These are phyloP conservation scores for Gastrophryne carolinensis DNA, from an alignment of 2,797 vertebrate species.

Conservation along the genomic window DNA sequence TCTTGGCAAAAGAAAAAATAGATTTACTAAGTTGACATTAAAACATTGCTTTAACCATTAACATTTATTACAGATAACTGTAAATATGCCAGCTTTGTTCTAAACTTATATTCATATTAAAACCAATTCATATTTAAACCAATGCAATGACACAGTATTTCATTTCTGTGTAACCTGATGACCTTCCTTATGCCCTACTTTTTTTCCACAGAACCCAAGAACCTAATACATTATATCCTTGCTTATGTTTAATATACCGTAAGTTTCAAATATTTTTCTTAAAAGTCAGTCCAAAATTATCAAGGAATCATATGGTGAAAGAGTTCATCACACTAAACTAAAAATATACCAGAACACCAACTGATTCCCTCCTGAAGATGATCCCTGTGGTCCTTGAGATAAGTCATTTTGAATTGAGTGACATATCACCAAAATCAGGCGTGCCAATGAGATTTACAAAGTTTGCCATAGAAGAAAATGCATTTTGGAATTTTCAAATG, in stretches of 20 bases:
- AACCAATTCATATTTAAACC: too few relatives aligned
- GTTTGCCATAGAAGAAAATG: background rate
- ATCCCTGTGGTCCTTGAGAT: slow-evolving; percentile 9
- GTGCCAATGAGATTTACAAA: background rate
- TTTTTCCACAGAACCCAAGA: background rate
- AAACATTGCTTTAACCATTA: too few relatives aligned
- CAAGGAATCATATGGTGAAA: background rate
- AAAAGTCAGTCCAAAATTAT: background rate
- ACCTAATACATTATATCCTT: background rate
- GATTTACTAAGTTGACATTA: too few relatives aligned
- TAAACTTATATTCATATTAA: too few relatives aligned
- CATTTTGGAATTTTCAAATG: background rate
- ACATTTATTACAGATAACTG: too few relatives aligned
- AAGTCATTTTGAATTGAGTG: background rate
- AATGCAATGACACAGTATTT: too few relatives aligned
- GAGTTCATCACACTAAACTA: background rate
- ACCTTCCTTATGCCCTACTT: background rate
- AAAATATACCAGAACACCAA: slow-evolving; percentile 1
- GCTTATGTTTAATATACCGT: background rate
- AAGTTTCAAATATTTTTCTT: background rate
- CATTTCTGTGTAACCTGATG: background rate
- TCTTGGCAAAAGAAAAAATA: too few relatives aligned
- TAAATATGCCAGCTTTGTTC: too few relatives aligned
- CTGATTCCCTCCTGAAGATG: background rate
- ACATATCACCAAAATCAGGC: background rate